Evolutionary conservation across 2,888 invertebrate genomes (phyloP), one percentile per base, ranked within the genome.

Genomic region (Pherbina coryleti): DNA sequence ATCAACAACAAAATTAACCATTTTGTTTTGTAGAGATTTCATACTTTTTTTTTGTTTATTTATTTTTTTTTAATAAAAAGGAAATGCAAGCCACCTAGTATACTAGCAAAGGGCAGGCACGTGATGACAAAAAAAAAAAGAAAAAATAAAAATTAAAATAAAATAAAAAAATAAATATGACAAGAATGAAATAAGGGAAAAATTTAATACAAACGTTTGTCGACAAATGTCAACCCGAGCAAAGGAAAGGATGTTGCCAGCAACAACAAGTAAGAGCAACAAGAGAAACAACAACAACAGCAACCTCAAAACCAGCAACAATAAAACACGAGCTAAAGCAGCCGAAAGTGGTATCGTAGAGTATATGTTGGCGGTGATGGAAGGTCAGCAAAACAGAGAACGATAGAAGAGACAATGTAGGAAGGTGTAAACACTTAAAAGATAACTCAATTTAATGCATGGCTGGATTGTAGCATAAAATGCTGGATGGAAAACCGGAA

Each of bases 301-400:
- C 55, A 67, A 62, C 25, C 37, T 51, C 67, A 81, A 69, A 78
- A 76, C 71, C 69, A 74, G 62, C 73, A 53, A 80, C 83, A 78
- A 83, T 55, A 19, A 19, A 55, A 22, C 55, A 55, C 19, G n/a
- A 55, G 22, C n/a, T 22, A 9, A 19, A n/a, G 55, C 55, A 19
- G 22, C 19, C 22, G 55, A 55, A 22, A 55, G 55, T n/a, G 55
- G 9, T 19, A 55, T 55, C 1, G 22, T 55, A 55, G 1, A 19
- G n/a, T n/a, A n/a, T 22, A 22, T n/a, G 44, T 44, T 44, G 14
- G 44, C 44, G 44, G 11, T 44, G 11, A 44, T 44, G 44, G 44
- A 44, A 44, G 44, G 44, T 44, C 44, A 44, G 14, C 44, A 44
- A 44, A 44, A 44, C 44, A 14, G 44, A n/a, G 55, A 55, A n/a